Percentiles rank a stretch among this genome's conserved stretches.
Conservation (phyloP, 1,140 invertebrate genomes). For the Mamestra configurata region DNA sequence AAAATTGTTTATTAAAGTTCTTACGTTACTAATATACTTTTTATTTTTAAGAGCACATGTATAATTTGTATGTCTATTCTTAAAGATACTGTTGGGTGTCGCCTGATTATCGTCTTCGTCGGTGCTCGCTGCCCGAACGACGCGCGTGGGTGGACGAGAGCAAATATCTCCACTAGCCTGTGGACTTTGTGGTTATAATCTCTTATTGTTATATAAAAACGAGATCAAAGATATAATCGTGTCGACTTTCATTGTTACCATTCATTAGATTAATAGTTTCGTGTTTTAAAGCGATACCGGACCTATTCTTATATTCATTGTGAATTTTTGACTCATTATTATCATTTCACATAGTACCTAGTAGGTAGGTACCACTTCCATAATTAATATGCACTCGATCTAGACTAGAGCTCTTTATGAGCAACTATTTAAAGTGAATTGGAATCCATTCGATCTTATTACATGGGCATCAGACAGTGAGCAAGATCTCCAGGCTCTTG, state of each 20-base stretch:
- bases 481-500: not conserved
- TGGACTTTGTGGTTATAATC: constrained; percentile 37
- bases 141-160: constrained; percentile 44
- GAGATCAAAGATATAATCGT: constrained; percentile 37
- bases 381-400: constrained; percentile 1
- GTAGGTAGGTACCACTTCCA: not conserved
- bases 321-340: not conserved
- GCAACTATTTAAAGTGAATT: too few species aligned
- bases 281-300: not conserved
- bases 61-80: constrained; percentile 13
- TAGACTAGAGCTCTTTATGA: not conserved
- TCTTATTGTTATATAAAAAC: constrained; percentile 46
- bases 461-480: not conserved
- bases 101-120: constrained; percentile 24
- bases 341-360: constrained; percentile 1
- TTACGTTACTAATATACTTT: too few species aligned
- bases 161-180: constrained; percentile 41
- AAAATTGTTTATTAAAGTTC: not conserved
- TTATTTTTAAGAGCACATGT: constrained; percentile 20
- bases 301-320: too few species aligned
- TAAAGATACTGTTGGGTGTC: constrained; percentile 27
- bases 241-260: constrained; percentile 31
- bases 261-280: constrained; percentile 24
- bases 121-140: not conserved
- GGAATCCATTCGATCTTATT: too few species aligned